Evolutionary conservation across 2,888 invertebrate species (phyloP).

Genomic region (Congeria kusceri): DNA sequence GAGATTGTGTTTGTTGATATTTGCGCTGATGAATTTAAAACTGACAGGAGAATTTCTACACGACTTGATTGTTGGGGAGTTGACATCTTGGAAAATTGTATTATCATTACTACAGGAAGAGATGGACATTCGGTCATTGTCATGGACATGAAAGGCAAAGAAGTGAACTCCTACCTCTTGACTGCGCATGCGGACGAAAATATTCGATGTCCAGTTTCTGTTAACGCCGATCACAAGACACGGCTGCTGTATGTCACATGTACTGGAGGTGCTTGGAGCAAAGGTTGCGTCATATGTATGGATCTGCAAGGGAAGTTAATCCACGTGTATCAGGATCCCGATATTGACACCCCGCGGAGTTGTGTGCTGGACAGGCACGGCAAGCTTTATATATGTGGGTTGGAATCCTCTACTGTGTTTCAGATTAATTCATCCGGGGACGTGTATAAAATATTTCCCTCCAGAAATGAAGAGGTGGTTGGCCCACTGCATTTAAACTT

Average conservation of each 20-base stretch:
- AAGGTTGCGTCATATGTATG: conserved; percentile 55
- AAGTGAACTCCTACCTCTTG: conserved; percentile 45
- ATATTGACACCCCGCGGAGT: conserved; percentile 54
- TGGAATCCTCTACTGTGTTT: conserved; percentile 57
- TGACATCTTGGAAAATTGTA: conserved; percentile 32
- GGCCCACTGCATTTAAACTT: conserved; percentile 59
- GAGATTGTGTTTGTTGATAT: conserved; percentile 42
- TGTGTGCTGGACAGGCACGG: conserved; percentile 51
- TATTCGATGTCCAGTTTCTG: conserved; percentile 54
- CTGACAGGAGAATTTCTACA: conserved; percentile 36
- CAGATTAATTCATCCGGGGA: conserved; percentile 47
- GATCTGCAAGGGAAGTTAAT: conserved; percentile 42
- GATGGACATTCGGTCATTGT: conserved; percentile 58
- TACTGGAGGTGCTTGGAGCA: conserved; percentile 61
- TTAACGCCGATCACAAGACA: conserved; percentile 39
- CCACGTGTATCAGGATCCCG: conserved; percentile 46
- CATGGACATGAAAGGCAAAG: conserved; percentile 47
- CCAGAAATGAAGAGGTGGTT: conserved; percentile 42
- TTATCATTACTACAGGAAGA: conserved; percentile 48
- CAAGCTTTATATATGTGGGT: conserved; percentile 54
- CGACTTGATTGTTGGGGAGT: conserved; percentile 60
- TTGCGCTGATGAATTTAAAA: conserved; percentile 9
- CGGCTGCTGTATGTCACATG: conserved; percentile 50
- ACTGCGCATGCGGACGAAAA: conserved; percentile 53
- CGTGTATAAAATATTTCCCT: conserved; percentile 47